A percentile compares a stretch with the other conserved stretches of the same genome.
These are phyloP conservation scores for Rhingia campestris DNA, from an alignment of 2,888 invertebrate species.

Conservation along the genomic window DNA sequence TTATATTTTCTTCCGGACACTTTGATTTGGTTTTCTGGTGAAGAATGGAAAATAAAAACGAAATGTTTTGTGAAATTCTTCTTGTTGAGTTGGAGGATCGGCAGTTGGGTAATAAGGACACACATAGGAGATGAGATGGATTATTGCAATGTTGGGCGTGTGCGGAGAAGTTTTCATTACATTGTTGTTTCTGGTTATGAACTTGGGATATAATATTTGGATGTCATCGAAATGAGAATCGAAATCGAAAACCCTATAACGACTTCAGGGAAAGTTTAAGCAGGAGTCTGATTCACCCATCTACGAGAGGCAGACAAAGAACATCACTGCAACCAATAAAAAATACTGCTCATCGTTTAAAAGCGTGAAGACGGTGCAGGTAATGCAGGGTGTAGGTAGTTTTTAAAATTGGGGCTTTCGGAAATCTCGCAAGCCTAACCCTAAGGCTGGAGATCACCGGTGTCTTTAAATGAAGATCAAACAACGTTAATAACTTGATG, in stretches of 20 bases:
- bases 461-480: too few relatives aligned
- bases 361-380: too few relatives aligned
- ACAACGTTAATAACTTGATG: too few relatives aligned
- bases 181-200: slow-evolving; percentile 58
- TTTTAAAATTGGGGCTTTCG: too few relatives aligned
- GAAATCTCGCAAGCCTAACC: too few relatives aligned
- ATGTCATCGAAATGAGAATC: slow-evolving; percentile 12
- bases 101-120: slow-evolving; percentile 41
- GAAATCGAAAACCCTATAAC: not conserved
- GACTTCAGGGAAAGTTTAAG: too few relatives aligned
- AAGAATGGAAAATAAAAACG: not conserved
- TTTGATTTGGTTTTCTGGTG: slow-evolving; percentile 68
- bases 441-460: too few relatives aligned
- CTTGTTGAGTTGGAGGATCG: not conserved
- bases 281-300: too few relatives aligned
- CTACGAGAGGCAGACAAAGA: too few relatives aligned
- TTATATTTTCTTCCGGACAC: slow-evolving; percentile 72
- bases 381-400: too few relatives aligned
- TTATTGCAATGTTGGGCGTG: slow-evolving; percentile 26
- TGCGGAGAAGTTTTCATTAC: slow-evolving; percentile 39
- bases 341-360: too few relatives aligned
- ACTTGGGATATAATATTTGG: slow-evolving; percentile 26
- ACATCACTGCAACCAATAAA: too few relatives aligned
- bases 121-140: not conserved
- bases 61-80: not conserved